Percentiles rank a stretch among this genome's conserved stretches.
Evolutionary conservation across 23 tunicate species (phyloP).

Genomic region (Halocynthia aurantium): DNA sequence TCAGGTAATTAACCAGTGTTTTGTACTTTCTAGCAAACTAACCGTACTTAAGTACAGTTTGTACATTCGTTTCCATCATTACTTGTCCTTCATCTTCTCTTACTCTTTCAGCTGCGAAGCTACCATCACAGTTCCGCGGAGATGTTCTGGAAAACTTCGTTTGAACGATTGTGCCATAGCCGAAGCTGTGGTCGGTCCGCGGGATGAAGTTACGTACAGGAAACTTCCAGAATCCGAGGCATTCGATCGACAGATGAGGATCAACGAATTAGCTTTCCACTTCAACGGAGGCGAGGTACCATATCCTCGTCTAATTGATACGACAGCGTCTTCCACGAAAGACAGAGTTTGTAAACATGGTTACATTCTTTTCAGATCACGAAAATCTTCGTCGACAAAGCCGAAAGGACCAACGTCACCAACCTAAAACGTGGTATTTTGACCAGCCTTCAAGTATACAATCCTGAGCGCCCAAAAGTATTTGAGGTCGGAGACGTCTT

Average conservation of each 20-base stretch:
- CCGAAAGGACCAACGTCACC: slow-evolving; percentile 16
- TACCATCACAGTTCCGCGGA: slow-evolving; percentile 10
- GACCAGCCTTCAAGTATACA: slow-evolving; percentile 2
- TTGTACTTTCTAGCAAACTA: not conserved
- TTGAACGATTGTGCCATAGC: not conserved
- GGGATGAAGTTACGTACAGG: not conserved
- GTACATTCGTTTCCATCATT: too few species aligned
- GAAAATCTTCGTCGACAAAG: slow-evolving; percentile 9
- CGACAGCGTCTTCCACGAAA: not conserved
- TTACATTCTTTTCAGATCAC: slow-evolving; percentile 5
- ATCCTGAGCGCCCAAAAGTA: not conserved
- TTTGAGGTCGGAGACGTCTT: not conserved
- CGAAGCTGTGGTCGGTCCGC: not conserved
- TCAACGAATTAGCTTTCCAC: slow-evolving; percentile 24
- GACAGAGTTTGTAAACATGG: not conserved
- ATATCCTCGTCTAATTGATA: not conserved
- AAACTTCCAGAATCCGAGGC: not conserved
- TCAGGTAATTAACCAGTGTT: not conserved
- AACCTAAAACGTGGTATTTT: slow-evolving; percentile 15
- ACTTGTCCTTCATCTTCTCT: not conserved
- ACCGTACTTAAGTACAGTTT: too few species aligned
- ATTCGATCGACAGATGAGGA: slow-evolving; percentile 14
- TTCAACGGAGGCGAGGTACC: slow-evolving; percentile 16
- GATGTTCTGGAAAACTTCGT: slow-evolving; percentile 16
- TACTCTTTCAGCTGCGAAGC: not conserved